A percentile compares a stretch with the other conserved stretches of the same genome.
Conservation (phyloP, 2,888 invertebrate genomes). For the Acheta domesticus region DNA sequence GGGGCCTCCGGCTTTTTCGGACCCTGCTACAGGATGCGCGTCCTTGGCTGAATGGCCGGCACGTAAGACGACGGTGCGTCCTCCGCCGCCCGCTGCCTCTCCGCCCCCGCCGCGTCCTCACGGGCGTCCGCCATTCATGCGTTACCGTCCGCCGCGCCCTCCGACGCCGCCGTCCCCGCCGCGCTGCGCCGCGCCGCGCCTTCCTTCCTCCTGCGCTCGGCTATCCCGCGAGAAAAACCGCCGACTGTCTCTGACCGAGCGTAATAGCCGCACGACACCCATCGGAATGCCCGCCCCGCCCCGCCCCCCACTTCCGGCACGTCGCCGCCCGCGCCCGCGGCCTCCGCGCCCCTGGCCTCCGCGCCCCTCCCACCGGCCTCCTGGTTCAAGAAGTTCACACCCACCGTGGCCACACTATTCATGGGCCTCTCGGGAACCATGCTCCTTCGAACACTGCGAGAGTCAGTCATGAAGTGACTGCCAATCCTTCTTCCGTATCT, state of each 20-base stretch:
- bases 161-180: too few relatives aligned
- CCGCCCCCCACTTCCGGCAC: not conserved
- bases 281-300: not conserved
- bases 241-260: not conserved
- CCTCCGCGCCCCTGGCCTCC: not conserved
- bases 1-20: not conserved
- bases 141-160: not conserved
- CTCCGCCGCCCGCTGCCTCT: too few relatives aligned
- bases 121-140: not conserved
- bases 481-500: too few relatives aligned
- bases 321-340: not conserved
- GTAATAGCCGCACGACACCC: not conserved
- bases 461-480: too few relatives aligned
- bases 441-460: too few relatives aligned
- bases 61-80: not conserved
- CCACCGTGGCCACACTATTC: too few relatives aligned
- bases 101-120: not conserved
- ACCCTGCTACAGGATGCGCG: not conserved
- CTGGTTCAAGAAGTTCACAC: too few relatives aligned
- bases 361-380: too few relatives aligned
- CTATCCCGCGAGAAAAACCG: not conserved
- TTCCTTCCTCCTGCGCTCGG: not conserved
- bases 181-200: not conserved
- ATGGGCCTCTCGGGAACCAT: too few relatives aligned
- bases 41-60: conserved; percentile 10